phyloP scores from a whole-genome alignment of 1,140 invertebrate genomes.

The Drosophila nikananu region DNA sequence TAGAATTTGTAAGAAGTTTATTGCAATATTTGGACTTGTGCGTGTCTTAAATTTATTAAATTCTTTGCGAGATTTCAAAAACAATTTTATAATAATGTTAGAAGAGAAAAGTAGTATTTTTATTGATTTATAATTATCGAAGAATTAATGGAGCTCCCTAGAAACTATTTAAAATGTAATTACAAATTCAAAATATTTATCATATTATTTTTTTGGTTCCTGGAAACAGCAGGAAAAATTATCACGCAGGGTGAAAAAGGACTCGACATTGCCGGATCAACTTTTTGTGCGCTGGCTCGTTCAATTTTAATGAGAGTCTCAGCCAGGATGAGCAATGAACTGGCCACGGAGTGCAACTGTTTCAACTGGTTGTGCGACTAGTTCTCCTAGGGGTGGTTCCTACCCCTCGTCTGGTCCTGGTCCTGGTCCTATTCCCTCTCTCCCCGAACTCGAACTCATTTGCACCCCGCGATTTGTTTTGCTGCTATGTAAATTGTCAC shows the following conservation, averaged over 20 bases:
- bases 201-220: background rate
- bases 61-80: too few relatives aligned
- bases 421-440: conserved; percentile 4
- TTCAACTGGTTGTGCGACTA: conserved; percentile 65
- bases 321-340: conserved; percentile 46
- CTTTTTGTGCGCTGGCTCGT: conserved; percentile 72
- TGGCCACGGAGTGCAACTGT: conserved; percentile 66
- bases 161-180: background rate
- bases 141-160: background rate
- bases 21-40: too few relatives aligned
- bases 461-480: conserved; percentile 66
- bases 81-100: too few relatives aligned
- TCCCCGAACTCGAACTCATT: conserved; percentile 8
- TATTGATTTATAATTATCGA: background rate
- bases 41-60: too few relatives aligned
- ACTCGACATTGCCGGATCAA: conserved; percentile 4
- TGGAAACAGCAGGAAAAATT: background rate
- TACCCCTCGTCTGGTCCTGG: too few relatives aligned
- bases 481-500: conserved; percentile 78
- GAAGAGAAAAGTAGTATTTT: background rate
- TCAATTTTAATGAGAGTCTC: conserved; percentile 76
- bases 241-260: background rate
- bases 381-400: conserved; percentile 60
- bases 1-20: too few relatives aligned
- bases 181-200: background rate